Percentiles rank a stretch among this genome's conserved stretches.
Evolutionary conservation across 2,797 vertebrate genomes (phyloP).

Genomic region (Halcyon badia): DNA sequence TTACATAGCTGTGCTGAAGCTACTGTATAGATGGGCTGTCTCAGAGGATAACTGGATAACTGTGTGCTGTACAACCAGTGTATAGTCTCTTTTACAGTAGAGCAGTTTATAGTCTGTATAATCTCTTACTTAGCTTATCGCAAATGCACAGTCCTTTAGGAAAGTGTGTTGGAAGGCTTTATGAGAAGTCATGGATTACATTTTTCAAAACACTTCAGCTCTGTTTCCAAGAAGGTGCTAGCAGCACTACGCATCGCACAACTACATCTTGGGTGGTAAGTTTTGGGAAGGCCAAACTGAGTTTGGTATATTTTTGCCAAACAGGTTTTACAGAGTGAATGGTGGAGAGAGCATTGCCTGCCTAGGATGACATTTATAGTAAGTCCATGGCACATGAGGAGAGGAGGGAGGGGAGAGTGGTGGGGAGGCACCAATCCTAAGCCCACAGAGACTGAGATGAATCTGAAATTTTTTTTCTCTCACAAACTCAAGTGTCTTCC

Average conservation of each 20-base stretch:
- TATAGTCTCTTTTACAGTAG: not conserved
- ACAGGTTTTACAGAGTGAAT: not conserved
- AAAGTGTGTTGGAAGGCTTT: not conserved
- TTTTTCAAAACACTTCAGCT: not conserved
- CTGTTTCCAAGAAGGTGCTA: not conserved
- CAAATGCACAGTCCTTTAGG: not conserved
- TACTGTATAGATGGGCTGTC: not conserved
- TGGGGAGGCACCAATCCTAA: not conserved
- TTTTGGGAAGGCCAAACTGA: not conserved
- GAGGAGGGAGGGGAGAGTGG: not conserved
- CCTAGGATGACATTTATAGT: not conserved
- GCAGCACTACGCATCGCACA: not conserved
- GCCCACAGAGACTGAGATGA: not conserved
- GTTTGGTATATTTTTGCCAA: not conserved
- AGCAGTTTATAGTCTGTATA: not conserved
- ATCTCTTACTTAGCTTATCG: not conserved
- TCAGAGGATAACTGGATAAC: not conserved
- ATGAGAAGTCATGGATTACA: not conserved
- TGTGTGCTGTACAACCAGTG: not conserved
- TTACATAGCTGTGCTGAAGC: not conserved
- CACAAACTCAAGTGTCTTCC: not conserved
- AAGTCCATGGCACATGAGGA: not conserved
- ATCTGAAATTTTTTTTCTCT: not conserved
- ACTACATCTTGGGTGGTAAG: not conserved
- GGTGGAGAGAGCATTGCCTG: not conserved